Conservation (phyloP, 2,888 invertebrate genomes). For the Cataglyphis livida region DNA sequence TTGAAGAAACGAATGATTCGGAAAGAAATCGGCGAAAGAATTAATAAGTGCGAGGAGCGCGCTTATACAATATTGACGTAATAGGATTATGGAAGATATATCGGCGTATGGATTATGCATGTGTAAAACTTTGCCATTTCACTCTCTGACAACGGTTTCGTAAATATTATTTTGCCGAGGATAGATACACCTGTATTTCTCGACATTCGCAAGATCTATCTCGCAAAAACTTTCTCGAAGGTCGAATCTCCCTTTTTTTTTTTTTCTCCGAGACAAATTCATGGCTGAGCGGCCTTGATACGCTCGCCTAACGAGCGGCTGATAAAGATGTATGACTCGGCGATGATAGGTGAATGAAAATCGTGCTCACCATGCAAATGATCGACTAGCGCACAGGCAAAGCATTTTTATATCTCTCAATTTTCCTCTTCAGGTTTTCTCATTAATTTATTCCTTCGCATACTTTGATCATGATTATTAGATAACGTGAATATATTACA, state of each 20-base stretch:
- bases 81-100: conserved; percentile 67
- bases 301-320: conserved; percentile 15
- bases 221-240: conserved; percentile 55
- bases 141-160: conserved; percentile 40
- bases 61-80: conserved; percentile 47
- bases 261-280: conserved; percentile 9
- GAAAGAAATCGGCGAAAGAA: background rate
- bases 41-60: background rate
- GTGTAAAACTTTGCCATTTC: conserved; percentile 58
- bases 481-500: conserved; percentile 12
- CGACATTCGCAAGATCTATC: conserved; percentile 43
- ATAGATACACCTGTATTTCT: conserved; percentile 59
- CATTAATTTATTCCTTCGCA: conserved; percentile 3
- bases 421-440: conserved; percentile 8
- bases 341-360: conserved; percentile 43
- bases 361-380: conserved; percentile 19
- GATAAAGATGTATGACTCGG: conserved; percentile 42
- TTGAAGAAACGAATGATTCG: background rate
- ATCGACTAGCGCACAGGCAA: background rate
- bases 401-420: background rate
- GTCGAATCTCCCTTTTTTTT: background rate
- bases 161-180: conserved; percentile 54
- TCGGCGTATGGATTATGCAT: conserved; percentile 63
- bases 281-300: conserved; percentile 1
- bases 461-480: background rate